Evolutionary conservation across 2,888 invertebrate genomes (phyloP).

Genomic region (Hoplodrina ambigua): DNA sequence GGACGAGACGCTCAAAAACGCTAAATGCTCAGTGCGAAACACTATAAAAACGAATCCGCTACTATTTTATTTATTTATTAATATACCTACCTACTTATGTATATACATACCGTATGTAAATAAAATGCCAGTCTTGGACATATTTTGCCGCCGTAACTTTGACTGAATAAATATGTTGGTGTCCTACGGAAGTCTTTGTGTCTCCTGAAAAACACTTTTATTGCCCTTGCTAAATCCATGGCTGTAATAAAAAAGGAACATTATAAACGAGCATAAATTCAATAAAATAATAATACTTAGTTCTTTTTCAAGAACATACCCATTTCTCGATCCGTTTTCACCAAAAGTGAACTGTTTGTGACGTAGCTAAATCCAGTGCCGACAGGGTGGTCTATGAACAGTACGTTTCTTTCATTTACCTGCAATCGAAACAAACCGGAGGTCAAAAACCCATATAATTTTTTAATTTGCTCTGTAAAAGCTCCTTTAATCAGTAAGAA

Average conservation of each 20-base stretch:
- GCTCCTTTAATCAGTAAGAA: too few species aligned
- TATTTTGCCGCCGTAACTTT: conserved; percentile 98
- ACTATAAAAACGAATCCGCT: too few species aligned
- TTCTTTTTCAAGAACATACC: conserved; percentile 70
- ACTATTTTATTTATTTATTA: too few species aligned
- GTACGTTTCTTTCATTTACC: conserved; percentile 94
- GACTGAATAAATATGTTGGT: conserved; percentile 95
- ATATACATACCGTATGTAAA: conserved; percentile 80
- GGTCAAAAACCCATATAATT: background rate
- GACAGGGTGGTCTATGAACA: conserved; percentile 97
- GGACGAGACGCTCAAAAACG: too few species aligned
- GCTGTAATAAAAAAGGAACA: conserved; percentile 84
- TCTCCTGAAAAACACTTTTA: conserved; percentile 92
- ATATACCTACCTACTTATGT: too few species aligned
- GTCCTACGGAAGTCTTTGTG: conserved; percentile 93
- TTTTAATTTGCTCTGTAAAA: too few species aligned
- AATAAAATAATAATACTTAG: background rate
- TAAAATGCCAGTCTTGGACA: conserved; percentile 87
- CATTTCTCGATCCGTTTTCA: conserved; percentile 79
- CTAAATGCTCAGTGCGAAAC: too few species aligned
- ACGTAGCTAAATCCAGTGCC: conserved; percentile 96
- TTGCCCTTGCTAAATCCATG: conserved; percentile 93
- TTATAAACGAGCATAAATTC: background rate
- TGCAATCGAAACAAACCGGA: conserved; percentile 72
- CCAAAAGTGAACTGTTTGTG: conserved; percentile 81